Conservation (phyloP, 2,888 invertebrate genomes). For the Phortica okadai region DNA sequence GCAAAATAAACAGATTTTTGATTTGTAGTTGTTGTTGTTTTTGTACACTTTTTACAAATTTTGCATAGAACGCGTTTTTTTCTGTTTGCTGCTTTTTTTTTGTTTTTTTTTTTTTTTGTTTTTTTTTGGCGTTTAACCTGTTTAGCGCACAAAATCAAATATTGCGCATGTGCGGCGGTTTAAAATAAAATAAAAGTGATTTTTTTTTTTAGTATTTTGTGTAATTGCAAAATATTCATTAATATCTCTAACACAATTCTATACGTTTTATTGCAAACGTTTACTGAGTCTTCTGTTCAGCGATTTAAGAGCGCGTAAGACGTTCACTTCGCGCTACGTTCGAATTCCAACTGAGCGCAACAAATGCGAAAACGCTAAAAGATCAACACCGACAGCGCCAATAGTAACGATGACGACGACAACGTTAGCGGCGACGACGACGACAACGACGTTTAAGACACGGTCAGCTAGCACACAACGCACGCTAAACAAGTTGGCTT, state of each 20-base stretch:
- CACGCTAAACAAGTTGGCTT: conserved; percentile 25
- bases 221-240: background rate
- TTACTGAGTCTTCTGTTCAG: background rate
- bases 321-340: conserved; percentile 24
- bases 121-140: conserved; percentile 13
- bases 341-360: conserved; percentile 16
- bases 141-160: background rate
- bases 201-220: conserved; percentile 1
- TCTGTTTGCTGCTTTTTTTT: background rate
- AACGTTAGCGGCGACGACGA: background rate
- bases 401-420: background rate
- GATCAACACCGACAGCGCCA: conserved; percentile 14
- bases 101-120: background rate
- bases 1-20: conserved; percentile 1
- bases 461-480: background rate
- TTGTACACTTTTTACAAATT: conserved; percentile 8
- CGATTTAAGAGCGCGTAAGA: background rate
- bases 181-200: background rate
- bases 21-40: conserved; percentile 2
- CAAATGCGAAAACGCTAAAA: conserved; percentile 25
- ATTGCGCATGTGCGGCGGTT: conserved; percentile 4
- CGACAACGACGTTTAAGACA: background rate
- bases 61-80: conserved; percentile 25
- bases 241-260: background rate
- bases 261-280: background rate